Evolutionary conservation across 2,797 vertebrate species (phyloP).

Genomic region (Ceyx erithaca): DNA sequence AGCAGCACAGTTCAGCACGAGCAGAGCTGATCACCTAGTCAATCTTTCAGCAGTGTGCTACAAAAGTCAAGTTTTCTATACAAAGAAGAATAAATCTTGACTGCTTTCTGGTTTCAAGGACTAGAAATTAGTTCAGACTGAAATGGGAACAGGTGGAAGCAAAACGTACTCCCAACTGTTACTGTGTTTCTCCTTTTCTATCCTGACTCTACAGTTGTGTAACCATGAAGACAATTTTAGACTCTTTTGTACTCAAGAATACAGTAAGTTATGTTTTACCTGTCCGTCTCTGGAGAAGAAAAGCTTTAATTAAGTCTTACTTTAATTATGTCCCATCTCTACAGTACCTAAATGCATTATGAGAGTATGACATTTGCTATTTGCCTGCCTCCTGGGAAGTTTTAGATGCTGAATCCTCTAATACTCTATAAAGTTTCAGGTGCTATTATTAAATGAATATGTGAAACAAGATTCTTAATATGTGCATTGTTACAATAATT

Average conservation of each 20-base stretch:
- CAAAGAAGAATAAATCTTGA: neutral
- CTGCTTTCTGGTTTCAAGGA: neutral
- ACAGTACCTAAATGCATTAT: conserved; percentile 37
- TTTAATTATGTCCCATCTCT: conserved; percentile 65
- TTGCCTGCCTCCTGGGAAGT: conserved; percentile 56
- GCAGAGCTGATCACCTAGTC: neutral
- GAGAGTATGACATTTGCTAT: conserved; percentile 59
- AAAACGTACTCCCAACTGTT: neutral
- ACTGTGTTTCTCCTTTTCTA: neutral
- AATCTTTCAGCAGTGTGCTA: neutral
- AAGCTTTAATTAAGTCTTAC: conserved; percentile 69
- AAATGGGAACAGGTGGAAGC: neutral
- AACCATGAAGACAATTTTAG: conserved; percentile 43
- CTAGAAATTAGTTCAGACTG: conserved; percentile 6
- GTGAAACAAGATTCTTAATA: conserved; percentile 35
- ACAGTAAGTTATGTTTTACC: conserved; percentile 60
- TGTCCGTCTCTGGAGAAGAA: conserved; percentile 59
- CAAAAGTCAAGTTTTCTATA: neutral
- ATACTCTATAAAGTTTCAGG: conserved; percentile 9
- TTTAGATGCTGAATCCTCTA: conserved; percentile 40
- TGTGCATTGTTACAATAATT: conserved; percentile 25
- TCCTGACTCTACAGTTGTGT: neutral
- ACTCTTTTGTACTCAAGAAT: conserved; percentile 28
- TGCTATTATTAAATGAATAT: conserved; percentile 45
- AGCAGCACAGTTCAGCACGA: neutral